Evolutionary conservation across 2,113 vertebrate genomes (phyloP).

Genomic region (Paramisgurnus dabryanus): DNA sequence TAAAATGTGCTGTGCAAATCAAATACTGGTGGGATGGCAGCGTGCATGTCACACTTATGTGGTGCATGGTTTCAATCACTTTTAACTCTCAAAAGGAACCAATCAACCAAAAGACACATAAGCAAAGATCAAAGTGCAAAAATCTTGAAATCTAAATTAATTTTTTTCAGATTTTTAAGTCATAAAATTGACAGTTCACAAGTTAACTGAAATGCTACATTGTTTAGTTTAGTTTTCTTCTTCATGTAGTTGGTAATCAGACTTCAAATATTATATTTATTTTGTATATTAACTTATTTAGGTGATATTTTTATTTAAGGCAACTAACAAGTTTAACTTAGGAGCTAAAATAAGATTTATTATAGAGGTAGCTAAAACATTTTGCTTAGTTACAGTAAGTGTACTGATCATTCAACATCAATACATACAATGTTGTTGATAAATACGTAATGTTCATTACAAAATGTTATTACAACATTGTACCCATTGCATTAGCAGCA

Average conservation of each 20-base stretch:
- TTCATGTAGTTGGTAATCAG: background rate
- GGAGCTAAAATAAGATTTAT: too few species aligned
- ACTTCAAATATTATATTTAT: too few species aligned
- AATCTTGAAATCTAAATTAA: background rate
- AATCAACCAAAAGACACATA: background rate
- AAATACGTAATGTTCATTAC: too few species aligned
- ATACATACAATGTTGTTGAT: too few species aligned
- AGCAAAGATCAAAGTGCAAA: too few species aligned
- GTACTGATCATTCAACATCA: too few species aligned
- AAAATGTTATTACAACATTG: too few species aligned
- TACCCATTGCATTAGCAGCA: too few species aligned
- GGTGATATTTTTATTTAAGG: background rate
- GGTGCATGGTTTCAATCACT: background rate
- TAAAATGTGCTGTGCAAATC: slow-evolving; percentile 48
- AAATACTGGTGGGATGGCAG: slow-evolving; percentile 30
- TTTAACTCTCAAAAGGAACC: background rate
- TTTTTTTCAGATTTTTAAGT: background rate
- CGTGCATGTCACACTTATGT: background rate
- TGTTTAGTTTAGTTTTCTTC: background rate
- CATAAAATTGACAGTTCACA: background rate
- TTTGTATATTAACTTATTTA: too few species aligned
- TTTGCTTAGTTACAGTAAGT: too few species aligned
- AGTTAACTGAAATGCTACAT: background rate
- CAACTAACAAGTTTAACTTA: background rate
- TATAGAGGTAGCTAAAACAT: too few species aligned